Evolutionary conservation across 2,888 invertebrate species (phyloP).

Genomic region (Ochropleura leucogaster): DNA sequence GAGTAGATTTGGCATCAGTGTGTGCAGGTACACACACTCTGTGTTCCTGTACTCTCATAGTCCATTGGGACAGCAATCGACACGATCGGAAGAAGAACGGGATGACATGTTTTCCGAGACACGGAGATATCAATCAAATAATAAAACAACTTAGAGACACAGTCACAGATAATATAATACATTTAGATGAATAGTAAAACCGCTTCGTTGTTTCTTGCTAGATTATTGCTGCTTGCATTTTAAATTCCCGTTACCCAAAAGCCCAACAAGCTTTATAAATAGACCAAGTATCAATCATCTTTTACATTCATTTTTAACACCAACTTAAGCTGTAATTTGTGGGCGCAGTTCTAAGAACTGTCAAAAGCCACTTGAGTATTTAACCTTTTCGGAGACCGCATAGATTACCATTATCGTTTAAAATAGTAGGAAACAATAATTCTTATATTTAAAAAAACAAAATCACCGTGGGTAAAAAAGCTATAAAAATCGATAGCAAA

Average conservation of each 20-base stretch:
- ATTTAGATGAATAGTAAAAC: background rate
- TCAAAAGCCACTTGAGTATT: slow-evolving; percentile 38
- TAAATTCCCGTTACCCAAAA: slow-evolving; percentile 19
- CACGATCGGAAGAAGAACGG: background rate
- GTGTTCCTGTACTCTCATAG: background rate
- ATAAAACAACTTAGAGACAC: too few species aligned
- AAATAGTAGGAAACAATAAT: slow-evolving; percentile 21
- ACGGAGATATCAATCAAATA: background rate
- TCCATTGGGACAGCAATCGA: background rate
- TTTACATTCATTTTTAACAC: background rate
- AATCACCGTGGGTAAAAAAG: slow-evolving; percentile 51
- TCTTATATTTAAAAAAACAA: slow-evolving; percentile 35
- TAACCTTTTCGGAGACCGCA: slow-evolving; percentile 23
- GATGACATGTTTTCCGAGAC: background rate
- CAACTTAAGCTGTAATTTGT: slow-evolving; percentile 17
- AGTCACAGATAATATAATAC: background rate
- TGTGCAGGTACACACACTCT: background rate
- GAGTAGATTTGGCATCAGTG: too few species aligned
- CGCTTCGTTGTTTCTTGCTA: too few species aligned
- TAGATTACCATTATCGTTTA: slow-evolving; percentile 30
- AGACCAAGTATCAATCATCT: slow-evolving; percentile 23
- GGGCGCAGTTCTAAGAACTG: slow-evolving; percentile 32
- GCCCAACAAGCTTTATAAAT: slow-evolving; percentile 11
- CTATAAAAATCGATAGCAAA: slow-evolving; percentile 58
- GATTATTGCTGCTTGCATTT: background rate